A percentile compares a stretch with the other conserved stretches of the same genome.
Conservation (phyloP, 2,888 invertebrate genomes). For the Mesoligia furuncula region DNA sequence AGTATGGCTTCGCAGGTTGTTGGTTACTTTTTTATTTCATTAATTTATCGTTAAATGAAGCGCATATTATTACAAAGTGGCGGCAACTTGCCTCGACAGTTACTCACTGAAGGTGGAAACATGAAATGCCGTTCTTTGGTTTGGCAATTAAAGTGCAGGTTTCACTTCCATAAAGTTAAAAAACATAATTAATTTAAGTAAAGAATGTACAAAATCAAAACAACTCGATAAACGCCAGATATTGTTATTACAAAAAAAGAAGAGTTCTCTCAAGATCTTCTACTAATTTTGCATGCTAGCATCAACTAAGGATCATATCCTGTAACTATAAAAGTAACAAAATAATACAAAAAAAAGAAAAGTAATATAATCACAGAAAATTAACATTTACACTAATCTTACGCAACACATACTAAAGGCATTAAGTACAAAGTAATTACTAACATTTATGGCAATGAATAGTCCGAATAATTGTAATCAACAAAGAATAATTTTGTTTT, state of each 20-base stretch:
- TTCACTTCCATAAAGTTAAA: constrained; percentile 59
- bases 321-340: constrained; percentile 80
- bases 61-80: constrained; percentile 78
- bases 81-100: constrained; percentile 60
- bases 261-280: constrained; percentile 40
- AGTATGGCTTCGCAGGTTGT: constrained; percentile 71
- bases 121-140: constrained; percentile 82
- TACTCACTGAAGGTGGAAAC: constrained; percentile 60
- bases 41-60: constrained; percentile 60
- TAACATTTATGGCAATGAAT: constrained; percentile 84
- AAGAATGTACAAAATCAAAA: constrained; percentile 59
- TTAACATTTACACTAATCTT: constrained; percentile 79
- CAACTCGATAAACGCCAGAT: constrained; percentile 73
- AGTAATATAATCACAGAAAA: constrained; percentile 86
- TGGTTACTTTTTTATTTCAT: constrained; percentile 50
- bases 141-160: constrained; percentile 69
- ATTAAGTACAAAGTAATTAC: constrained; percentile 84
- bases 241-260: constrained; percentile 57
- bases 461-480: constrained; percentile 78
- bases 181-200: constrained; percentile 45
- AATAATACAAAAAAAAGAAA: constrained; percentile 78
- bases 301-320: constrained; percentile 85
- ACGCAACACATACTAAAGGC: constrained; percentile 76
- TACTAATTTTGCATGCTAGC: constrained; percentile 76
- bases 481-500: constrained; percentile 6